Evolutionary conservation across 2,797 vertebrate genomes (phyloP).

Genomic region (Phrynocephalus forsythii): DNA sequence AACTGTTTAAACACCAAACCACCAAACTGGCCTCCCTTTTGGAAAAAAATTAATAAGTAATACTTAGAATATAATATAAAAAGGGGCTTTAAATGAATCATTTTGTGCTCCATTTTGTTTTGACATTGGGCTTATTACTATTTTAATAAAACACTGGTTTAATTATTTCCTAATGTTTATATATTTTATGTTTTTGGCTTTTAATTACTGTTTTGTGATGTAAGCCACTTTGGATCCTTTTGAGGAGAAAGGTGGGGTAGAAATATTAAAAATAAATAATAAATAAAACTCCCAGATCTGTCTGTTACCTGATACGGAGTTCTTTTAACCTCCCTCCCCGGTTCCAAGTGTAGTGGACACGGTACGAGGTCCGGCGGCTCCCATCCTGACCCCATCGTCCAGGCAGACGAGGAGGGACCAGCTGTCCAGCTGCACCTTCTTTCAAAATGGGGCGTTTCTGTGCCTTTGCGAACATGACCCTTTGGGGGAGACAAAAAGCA

Average conservation of each 20-base stretch:
- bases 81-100: no score
- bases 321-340: constrained; percentile 83
- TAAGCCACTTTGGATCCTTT: no score
- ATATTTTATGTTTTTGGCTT: no score
- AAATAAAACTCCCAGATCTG: neutral
- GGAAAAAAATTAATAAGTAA: neutral
- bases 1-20: neutral
- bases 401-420: neutral
- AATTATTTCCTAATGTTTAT: no score
- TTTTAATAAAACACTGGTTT: no score
- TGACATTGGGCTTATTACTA: no score
- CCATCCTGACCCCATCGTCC: neutral
- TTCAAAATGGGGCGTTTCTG: constrained; percentile 40
- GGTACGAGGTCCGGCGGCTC: constrained; percentile 55
- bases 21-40: neutral
- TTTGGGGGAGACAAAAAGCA: neutral
- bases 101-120: no score
- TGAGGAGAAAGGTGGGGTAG: no score
- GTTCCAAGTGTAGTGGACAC: constrained; percentile 76
- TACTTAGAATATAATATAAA: no score
- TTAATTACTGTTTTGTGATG: no score
- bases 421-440: neutral
- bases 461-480: constrained; percentile 47
- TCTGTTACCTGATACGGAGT: constrained; percentile 82
- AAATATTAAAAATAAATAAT: no score